These are phyloP conservation scores for Denticeps clupeoides DNA, from an alignment of 2,797 vertebrate genomes.

Conservation along the genomic window DNA sequence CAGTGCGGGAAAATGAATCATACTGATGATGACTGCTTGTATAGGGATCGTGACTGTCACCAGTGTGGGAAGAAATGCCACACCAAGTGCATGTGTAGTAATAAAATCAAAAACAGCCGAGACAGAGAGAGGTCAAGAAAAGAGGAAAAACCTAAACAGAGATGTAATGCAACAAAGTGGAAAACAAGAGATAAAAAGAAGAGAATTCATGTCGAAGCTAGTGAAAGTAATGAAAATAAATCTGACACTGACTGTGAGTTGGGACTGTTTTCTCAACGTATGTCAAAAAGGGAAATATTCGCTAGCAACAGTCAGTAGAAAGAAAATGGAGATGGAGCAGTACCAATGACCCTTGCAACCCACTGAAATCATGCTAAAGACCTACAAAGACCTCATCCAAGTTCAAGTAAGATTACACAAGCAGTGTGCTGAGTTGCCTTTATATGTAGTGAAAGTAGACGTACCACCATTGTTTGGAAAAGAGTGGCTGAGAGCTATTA, in stretches of 20 bases:
- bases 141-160: background rate
- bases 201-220: background rate
- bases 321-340: constrained; percentile 11
- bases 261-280: constrained; percentile 1
- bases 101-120: background rate
- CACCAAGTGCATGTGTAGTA: background rate
- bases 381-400: constrained; percentile 7
- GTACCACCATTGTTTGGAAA: constrained; percentile 15
- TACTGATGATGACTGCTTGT: constrained; percentile 17
- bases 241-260: constrained; percentile 7
- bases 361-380: constrained; percentile 1
- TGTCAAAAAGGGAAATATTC: constrained; percentile 8
- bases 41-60: constrained; percentile 10
- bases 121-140: background rate
- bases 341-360: background rate
- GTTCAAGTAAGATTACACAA: constrained; percentile 12
- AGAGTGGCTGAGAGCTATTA: constrained; percentile 13
- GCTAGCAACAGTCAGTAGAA: background rate
- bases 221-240: constrained; percentile 11
- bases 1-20: constrained; percentile 6
- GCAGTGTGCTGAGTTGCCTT: background rate
- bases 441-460: constrained; percentile 10
- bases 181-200: constrained; percentile 3
- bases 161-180: constrained; percentile 1
- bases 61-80: constrained; percentile 17